Evolutionary conservation across 2,113 vertebrate species (phyloP).

Genomic region (Rattus rattus): DNA sequence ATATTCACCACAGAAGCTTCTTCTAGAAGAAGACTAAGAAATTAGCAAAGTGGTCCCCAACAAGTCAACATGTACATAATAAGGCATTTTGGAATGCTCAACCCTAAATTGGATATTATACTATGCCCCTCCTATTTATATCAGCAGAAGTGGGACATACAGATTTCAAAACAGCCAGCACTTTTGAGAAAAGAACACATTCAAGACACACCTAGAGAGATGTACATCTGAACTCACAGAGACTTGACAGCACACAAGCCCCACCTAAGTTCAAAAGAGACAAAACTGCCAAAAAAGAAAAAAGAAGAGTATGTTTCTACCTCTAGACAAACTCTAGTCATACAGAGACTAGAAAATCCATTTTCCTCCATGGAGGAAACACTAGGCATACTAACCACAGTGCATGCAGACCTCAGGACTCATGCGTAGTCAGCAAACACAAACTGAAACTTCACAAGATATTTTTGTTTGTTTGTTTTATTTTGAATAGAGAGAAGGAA

Average conservation of each 20-base stretch:
- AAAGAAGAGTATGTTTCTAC: background rate
- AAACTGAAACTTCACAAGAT: background rate
- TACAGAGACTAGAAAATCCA: background rate
- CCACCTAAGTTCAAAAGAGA: background rate
- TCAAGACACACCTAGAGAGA: background rate
- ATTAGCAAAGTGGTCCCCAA: background rate
- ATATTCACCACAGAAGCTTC: background rate
- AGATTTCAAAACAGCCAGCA: no score
- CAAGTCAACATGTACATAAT: background rate
- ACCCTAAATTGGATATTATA: background rate
- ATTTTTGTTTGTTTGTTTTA: background rate
- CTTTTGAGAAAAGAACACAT: background rate
- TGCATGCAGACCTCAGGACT: background rate
- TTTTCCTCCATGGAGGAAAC: background rate
- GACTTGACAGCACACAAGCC: background rate
- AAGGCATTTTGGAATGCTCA: background rate
- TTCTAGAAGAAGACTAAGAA: background rate
- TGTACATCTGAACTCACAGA: background rate
- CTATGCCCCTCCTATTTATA: background rate
- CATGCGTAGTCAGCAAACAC: background rate
- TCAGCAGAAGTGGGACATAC: background rate
- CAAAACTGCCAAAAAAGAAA: background rate
- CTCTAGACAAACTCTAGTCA: no score
- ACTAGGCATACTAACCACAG: background rate
- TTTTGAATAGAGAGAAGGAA: background rate